Evolutionary conservation across 2,797 vertebrate genomes (phyloP).

Genomic region (Hephaestus fuliginosus): DNA sequence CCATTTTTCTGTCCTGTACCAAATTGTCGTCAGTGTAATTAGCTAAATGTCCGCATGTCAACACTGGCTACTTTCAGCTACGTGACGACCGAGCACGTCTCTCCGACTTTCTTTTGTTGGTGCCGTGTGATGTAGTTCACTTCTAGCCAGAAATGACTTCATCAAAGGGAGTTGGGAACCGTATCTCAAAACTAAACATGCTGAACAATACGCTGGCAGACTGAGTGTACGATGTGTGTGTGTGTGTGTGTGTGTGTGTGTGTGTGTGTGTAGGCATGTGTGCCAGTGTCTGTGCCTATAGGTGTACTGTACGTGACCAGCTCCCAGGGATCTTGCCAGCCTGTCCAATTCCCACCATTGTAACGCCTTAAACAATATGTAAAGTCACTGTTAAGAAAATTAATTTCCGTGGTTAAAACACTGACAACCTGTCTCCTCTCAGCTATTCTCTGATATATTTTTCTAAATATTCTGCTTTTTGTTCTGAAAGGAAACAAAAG

Average conservation of each 20-base stretch:
- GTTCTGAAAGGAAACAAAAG: conserved; percentile 25
- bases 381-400: conserved; percentile 59
- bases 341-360: conserved; percentile 57
- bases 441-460: conserved; percentile 36
- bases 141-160: conserved; percentile 61
- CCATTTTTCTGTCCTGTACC: background rate
- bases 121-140: conserved; percentile 28
- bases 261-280: conserved; percentile 17
- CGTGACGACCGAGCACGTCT: conserved; percentile 57
- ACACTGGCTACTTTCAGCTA: conserved; percentile 45
- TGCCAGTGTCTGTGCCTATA: conserved; percentile 17
- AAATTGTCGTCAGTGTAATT: conserved; percentile 42
- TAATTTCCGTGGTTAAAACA: conserved; percentile 51
- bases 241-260: conserved; percentile 22
- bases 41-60: conserved; percentile 46
- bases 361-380: conserved; percentile 46
- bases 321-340: conserved; percentile 36
- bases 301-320: conserved; percentile 58
- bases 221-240: conserved; percentile 2
- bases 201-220: conserved; percentile 68
- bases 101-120: conserved; percentile 28
- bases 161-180: conserved; percentile 56
- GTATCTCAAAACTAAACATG: conserved; percentile 70
- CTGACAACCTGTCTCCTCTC: conserved; percentile 61
- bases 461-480: conserved; percentile 30